These are phyloP conservation scores for Odocoileus virginianus DNA, from an alignment of 2,113 vertebrate species.

Conservation along the genomic window DNA sequence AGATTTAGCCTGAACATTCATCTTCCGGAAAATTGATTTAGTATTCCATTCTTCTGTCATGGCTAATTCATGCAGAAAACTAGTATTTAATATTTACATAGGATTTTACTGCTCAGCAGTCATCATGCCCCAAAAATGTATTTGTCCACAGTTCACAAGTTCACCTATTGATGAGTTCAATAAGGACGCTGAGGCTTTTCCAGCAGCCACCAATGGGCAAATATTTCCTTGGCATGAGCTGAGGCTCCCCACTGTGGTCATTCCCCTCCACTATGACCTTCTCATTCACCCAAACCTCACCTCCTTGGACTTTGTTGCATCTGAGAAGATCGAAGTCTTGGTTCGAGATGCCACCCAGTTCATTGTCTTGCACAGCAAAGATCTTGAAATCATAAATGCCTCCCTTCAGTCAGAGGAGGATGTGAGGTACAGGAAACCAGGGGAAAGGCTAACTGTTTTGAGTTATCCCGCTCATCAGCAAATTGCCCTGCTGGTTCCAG, in stretches of 20 bases:
- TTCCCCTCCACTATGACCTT: slow-evolving; percentile 51
- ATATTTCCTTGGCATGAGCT: slow-evolving; percentile 57
- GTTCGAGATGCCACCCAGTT: slow-evolving; percentile 41
- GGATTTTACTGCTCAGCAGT: neutral
- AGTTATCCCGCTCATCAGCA: slow-evolving; percentile 55
- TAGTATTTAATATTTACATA: neutral
- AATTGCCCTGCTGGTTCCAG: slow-evolving; percentile 53
- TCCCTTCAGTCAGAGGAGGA: slow-evolving; percentile 46
- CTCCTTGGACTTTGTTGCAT: slow-evolving; percentile 55
- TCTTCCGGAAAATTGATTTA: neutral
- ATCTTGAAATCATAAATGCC: slow-evolving; percentile 36
- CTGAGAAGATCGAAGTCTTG: slow-evolving; percentile 49
- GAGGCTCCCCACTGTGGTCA: slow-evolving; percentile 2
- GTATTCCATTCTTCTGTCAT: neutral
- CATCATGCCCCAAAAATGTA: neutral
- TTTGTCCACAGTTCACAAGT: slow-evolving; percentile 1
- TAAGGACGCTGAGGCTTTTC: neutral
- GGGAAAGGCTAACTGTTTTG: slow-evolving; percentile 33
- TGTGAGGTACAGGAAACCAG: neutral
- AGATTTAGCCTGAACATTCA: neutral
- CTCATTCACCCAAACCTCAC: slow-evolving; percentile 52
- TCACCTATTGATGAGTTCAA: neutral
- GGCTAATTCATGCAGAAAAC: neutral
- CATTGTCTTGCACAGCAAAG: slow-evolving; percentile 67
- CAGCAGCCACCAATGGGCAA: neutral